Conservation (phyloP, 2,888 invertebrate species). For the Hipparchia sbordonii region DNA sequence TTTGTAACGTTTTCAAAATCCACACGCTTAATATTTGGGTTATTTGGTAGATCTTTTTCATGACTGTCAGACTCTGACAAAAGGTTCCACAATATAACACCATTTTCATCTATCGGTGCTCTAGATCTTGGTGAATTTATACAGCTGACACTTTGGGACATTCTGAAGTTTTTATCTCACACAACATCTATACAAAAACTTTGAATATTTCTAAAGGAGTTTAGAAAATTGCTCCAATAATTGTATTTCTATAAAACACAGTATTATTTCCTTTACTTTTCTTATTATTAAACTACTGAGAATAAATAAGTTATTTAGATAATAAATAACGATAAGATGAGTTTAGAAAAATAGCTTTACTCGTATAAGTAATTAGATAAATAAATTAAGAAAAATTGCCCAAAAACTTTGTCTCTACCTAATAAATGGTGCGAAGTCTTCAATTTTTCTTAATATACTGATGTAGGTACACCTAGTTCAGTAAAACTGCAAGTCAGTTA, state of each 20-base stretch:
- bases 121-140: constrained; percentile 65
- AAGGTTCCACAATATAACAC: constrained; percentile 64
- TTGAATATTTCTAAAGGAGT: background rate
- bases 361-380: too few relatives aligned
- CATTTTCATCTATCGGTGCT: constrained; percentile 63
- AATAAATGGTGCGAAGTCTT: constrained; percentile 15
- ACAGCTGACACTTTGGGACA: constrained; percentile 53
- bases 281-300: too few relatives aligned
- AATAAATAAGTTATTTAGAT: too few relatives aligned
- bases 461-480: background rate
- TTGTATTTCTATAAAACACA: too few relatives aligned
- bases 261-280: too few relatives aligned
- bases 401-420: background rate
- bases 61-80: constrained; percentile 48
- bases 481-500: constrained; percentile 41
- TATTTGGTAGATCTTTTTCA: background rate
- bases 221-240: background rate
- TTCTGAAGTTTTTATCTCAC: constrained; percentile 38
- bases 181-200: background rate
- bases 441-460: constrained; percentile 23
- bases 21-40: background rate
- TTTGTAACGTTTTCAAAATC: constrained; percentile 5
- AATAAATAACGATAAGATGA: too few relatives aligned
- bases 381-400: background rate
- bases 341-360: too few relatives aligned